phyloP scores from a whole-genome alignment of 2,888 invertebrate species.

The Bursaphelenchus okinawaensis region DNA sequence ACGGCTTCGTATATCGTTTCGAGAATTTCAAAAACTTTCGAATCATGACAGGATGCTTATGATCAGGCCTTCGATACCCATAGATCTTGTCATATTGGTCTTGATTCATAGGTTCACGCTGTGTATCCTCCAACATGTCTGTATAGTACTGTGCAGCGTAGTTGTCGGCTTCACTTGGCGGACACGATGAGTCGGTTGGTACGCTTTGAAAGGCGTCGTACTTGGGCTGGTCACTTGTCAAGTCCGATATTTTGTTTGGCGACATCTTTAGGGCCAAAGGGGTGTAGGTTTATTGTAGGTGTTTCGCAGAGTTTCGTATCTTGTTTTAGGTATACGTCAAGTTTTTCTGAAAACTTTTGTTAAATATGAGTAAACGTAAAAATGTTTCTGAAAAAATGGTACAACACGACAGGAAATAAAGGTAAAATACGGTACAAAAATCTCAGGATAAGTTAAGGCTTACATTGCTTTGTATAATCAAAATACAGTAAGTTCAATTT shows the following conservation, averaged over 20 bases:
- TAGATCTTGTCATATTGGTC: constrained; percentile 51
- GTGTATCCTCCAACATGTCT: not conserved
- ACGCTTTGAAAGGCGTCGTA: not conserved
- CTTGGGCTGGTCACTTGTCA: not conserved
- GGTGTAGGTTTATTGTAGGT: too few species aligned
- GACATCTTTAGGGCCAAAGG: not conserved
- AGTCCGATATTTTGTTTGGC: not conserved
- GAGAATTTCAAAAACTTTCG: constrained; percentile 18
- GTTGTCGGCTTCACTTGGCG: not conserved
- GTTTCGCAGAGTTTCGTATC: too few species aligned
- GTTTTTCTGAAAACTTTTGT: too few species aligned
- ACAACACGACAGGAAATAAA: too few species aligned
- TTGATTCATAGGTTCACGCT: constrained; percentile 19
- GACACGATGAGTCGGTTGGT: not conserved
- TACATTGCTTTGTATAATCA: too few species aligned
- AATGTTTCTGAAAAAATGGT: too few species aligned
- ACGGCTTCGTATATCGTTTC: constrained; percentile 26
- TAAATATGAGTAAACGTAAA: too few species aligned
- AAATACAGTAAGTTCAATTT: too few species aligned
- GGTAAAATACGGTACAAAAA: too few species aligned
- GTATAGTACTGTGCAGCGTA: not conserved
- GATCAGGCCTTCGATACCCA: constrained; percentile 37
- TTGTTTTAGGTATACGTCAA: too few species aligned
- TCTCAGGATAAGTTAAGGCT: too few species aligned
- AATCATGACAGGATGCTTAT: constrained; percentile 13